Conservation (phyloP, 2,797 vertebrate species). For the Sebastes cheni region DNA sequence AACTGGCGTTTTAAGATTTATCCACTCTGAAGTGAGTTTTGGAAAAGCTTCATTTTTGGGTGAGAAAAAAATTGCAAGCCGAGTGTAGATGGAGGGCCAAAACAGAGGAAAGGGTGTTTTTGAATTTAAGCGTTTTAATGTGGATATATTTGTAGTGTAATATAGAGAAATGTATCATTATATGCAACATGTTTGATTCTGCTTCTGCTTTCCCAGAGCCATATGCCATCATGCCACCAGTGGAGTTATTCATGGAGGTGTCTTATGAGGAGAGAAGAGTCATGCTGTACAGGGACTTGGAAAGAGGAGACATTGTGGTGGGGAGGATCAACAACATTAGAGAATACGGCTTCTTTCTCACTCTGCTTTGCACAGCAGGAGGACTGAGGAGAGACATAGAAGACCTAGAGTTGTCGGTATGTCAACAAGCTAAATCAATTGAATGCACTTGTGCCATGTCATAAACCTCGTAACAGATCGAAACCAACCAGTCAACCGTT, state of each 20-base stretch:
- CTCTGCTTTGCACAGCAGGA: slow-evolving; percentile 90
- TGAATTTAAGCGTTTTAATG: neutral
- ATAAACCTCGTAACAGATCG: neutral
- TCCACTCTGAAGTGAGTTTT: neutral
- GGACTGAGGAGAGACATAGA: slow-evolving; percentile 89
- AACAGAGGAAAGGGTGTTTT: neutral
- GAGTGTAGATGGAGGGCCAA: neutral
- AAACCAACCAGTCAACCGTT: neutral
- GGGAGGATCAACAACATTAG: slow-evolving; percentile 93
- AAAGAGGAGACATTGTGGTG: slow-evolving; percentile 91
- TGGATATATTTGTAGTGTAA: neutral
- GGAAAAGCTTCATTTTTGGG: neutral
- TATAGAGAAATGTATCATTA: neutral
- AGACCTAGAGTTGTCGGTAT: slow-evolving; percentile 92
- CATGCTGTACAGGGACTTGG: slow-evolving; percentile 91
- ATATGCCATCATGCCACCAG: slow-evolving; percentile 90
- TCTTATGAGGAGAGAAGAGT: slow-evolving; percentile 87
- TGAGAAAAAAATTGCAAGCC: neutral
- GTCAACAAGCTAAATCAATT: slow-evolving; percentile 33
- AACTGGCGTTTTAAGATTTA: neutral
- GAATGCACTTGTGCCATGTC: neutral
- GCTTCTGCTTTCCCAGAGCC: slow-evolving; percentile 79
- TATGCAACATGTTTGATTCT: neutral
- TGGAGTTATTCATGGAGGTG: slow-evolving; percentile 95
- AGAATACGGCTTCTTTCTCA: slow-evolving; percentile 97